phyloP scores from a whole-genome alignment of 2,888 invertebrate species.

The Platycheirus rosarum region DNA sequence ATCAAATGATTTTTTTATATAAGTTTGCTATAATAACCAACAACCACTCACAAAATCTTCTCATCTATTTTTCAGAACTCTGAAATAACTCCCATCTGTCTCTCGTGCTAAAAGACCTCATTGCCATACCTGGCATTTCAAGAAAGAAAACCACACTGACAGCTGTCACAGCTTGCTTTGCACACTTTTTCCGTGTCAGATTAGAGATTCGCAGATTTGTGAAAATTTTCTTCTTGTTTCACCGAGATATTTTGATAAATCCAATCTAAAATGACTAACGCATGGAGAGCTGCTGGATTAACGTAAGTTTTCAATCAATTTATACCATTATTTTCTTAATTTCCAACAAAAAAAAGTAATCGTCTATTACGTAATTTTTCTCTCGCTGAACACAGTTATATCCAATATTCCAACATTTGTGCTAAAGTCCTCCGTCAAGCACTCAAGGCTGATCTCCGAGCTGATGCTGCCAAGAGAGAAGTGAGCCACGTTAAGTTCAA shows the following conservation, averaged over 20 bases:
- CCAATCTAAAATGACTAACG: conserved; percentile 86
- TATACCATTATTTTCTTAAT: too few species aligned
- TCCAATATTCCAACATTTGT: conserved; percentile 97
- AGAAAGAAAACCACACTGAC: not conserved
- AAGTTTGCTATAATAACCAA: too few species aligned
- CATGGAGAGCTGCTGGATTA: conserved; percentile 92
- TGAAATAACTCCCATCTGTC: conserved; percentile 46
- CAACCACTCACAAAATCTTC: too few species aligned
- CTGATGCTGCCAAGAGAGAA: conserved; percentile 90
- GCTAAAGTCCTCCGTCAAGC: conserved; percentile 91
- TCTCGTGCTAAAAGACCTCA: not conserved
- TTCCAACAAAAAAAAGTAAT: conserved; percentile 11
- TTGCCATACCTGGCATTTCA: conserved; percentile 18
- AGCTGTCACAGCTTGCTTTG: conserved; percentile 53
- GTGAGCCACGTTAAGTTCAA: conserved; percentile 91
- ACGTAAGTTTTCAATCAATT: conserved; percentile 85
- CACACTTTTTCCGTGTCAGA: conserved; percentile 35
- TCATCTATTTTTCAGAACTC: not conserved
- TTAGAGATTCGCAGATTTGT: conserved; percentile 8
- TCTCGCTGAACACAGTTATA: conserved; percentile 87
- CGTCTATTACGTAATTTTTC: conserved; percentile 58
- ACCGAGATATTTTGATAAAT: conserved; percentile 30
- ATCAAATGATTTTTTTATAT: too few species aligned
- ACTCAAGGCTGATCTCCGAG: conserved; percentile 89
- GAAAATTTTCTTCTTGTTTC: conserved; percentile 24